Conservation (phyloP, 2,113 vertebrate genomes). For the Cranoglanis bouderius region DNA sequence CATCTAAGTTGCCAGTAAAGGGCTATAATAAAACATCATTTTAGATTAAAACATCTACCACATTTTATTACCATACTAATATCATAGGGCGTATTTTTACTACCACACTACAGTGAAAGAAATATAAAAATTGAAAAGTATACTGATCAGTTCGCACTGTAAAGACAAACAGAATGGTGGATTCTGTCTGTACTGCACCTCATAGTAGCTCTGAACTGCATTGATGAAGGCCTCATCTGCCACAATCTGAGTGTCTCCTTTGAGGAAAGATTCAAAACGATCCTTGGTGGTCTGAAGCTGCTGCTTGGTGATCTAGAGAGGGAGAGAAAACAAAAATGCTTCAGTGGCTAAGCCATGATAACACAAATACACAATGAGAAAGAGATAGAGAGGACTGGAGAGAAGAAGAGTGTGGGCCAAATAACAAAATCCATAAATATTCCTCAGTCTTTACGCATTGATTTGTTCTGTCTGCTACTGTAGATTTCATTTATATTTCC, state of each 20-base stretch:
- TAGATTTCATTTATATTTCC: background rate
- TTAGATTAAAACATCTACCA: background rate
- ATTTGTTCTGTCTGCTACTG: background rate
- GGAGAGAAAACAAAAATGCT: slow-evolving; percentile 43
- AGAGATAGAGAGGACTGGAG: background rate
- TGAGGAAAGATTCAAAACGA: slow-evolving; percentile 98
- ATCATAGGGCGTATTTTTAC: background rate
- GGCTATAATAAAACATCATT: background rate
- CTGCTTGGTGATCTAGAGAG: slow-evolving; percentile 92
- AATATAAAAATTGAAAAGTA: background rate
- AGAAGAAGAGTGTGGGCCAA: slow-evolving; percentile 5
- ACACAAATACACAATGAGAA: slow-evolving; percentile 3
- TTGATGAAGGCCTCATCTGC: slow-evolving; percentile 99
- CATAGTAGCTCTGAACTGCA: slow-evolving; percentile 96
- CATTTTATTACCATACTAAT: background rate
- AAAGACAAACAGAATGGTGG: slow-evolving; percentile 3
- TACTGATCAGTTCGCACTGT: background rate
- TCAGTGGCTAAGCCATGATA: slow-evolving; percentile 24
- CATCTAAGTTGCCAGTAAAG: background rate
- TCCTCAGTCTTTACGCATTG: background rate
- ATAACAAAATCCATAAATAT: slow-evolving; percentile 32
- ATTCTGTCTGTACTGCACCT: slow-evolving; percentile 81
- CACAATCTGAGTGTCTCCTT: slow-evolving; percentile 98
- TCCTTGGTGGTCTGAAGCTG: slow-evolving; percentile 97
- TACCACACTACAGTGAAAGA: background rate